phyloP scores from a whole-genome alignment of 2,888 invertebrate species.

The Ischnura elegans region DNA sequence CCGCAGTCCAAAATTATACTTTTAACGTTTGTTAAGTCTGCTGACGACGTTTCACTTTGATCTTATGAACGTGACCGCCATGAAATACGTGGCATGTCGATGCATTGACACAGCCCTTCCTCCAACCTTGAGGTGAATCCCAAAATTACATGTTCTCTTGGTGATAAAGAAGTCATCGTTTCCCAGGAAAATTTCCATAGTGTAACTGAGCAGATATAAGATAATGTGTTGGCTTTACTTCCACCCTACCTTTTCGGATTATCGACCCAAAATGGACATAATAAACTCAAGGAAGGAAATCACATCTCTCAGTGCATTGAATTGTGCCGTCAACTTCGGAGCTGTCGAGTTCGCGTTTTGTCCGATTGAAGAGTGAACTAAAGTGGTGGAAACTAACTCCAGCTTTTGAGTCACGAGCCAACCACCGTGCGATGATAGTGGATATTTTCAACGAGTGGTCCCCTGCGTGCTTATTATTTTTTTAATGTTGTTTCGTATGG shows the following conservation, averaged over 20 bases:
- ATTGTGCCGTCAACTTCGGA: neutral
- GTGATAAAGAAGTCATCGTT: neutral
- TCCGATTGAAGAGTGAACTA: neutral
- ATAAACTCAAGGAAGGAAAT: neutral
- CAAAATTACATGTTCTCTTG: neutral
- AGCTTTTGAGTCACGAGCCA: neutral
- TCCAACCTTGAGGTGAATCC: neutral
- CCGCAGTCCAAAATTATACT: no score
- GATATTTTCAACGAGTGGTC: neutral
- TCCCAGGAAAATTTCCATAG: neutral
- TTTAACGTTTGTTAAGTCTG: no score
- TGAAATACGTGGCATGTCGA: neutral
- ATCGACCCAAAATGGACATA: neutral
- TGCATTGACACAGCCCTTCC: neutral
- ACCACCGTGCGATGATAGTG: neutral
- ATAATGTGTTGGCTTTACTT: neutral
- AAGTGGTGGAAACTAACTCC: neutral
- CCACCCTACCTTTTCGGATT: neutral
- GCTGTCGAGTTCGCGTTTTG: neutral
- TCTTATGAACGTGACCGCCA: no score
- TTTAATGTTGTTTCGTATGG: neutral
- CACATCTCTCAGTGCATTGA: neutral
- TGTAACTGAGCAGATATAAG: neutral
- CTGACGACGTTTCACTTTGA: no score
- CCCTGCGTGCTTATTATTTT: neutral